Evolutionary conservation across 2,113 vertebrate genomes (phyloP).

Genomic region (Platycercus adscitus): DNA sequence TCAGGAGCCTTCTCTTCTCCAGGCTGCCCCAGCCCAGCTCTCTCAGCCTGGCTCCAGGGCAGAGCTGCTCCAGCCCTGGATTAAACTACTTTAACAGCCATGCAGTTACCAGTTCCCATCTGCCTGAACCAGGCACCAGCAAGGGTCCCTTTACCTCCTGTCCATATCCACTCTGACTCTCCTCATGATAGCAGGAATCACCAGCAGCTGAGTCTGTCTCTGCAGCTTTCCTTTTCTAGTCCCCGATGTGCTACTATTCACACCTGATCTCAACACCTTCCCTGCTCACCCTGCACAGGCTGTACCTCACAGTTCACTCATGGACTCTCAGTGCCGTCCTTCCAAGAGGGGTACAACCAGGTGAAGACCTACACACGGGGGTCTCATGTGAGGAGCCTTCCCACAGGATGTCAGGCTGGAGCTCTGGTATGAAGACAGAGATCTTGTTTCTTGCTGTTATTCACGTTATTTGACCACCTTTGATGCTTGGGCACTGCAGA

Average conservation of each 20-base stretch:
- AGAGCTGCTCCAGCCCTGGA: neutral
- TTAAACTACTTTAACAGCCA: neutral
- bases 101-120: neutral
- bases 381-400: accelerated
- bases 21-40: neutral
- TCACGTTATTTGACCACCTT: neutral
- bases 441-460: neutral
- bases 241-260: accelerated
- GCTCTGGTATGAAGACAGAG: neutral
- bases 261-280: neutral
- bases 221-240: neutral
- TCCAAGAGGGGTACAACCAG: neutral
- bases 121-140: neutral
- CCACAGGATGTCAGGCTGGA: accelerated
- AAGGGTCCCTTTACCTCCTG: neutral
- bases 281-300: accelerated
- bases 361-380: neutral
- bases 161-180: neutral
- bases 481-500: neutral
- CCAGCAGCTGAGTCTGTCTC: neutral
- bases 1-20: neutral
- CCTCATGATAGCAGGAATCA: accelerated
- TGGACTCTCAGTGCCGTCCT: neutral
- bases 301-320: neutral
- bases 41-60: neutral